Base-by-base conservation (phyloP, 2,888 invertebrate species). In the Agriotes lineatus region DNA sequence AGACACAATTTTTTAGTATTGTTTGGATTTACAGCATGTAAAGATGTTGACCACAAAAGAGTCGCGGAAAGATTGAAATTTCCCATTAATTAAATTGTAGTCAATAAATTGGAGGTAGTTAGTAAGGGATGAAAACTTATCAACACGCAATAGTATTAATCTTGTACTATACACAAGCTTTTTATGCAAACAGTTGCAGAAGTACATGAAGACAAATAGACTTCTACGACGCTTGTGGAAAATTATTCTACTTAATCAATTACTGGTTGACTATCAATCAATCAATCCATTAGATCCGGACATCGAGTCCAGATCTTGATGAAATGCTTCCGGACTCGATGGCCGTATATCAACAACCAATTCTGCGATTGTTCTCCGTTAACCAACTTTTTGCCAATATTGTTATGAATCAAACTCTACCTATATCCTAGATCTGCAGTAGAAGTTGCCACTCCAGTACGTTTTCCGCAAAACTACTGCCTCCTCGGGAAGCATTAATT, bases 241-340 rank as follows among this genome's bases (percentile, higher is more conserved):
- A 76, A 76, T 77, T 77, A 76, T 74, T 72, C 75, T 75, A 77
- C 73, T 77, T 79, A 77, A 79, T 79, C 79, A 77, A 79, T 79
- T 79, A 78, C 72, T 67, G 72, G 73, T 71, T 75, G 72, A 73
- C 76, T 72, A 77, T 77, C 78, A 76, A 79, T 79, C 79, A 78
- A 77, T 77, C n/a, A 74, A 65, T 71, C 72, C 54, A 39, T 67
- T 52, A 25, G 39, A n/a, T n/a, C n/a, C n/a, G n/a, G n/a, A n/a
- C 70, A 72, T 72, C 72, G 67, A 52, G 59, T 56, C 33, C 42
- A 50, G 67, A 75, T 74, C 73, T 69, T 62, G 59, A 62, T 69
- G 59, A 57, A 63, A 58, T 59, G 60, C 56, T 30, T 73, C 62
- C 37, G 37, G 19, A 67, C 67, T 67, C 52, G 64, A 66, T 67